Evolutionary conservation across 2,113 vertebrate genomes (phyloP), one percentile per base, ranked within the genome.

Genomic region (Hypomesus transpacificus): DNA sequence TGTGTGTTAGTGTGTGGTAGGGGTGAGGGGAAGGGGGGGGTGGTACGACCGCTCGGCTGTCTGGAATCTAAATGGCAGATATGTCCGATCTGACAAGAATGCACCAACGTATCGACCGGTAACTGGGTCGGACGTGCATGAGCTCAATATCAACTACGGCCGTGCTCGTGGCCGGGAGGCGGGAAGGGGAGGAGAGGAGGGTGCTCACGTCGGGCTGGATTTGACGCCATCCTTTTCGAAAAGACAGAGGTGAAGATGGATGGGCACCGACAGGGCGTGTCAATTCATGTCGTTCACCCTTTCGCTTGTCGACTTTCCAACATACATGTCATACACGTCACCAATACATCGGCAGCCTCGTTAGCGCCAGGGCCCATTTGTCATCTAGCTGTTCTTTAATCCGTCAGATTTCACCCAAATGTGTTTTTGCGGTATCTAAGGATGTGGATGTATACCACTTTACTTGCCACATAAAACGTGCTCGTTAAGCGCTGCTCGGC

Each of bases 91-190:
- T 84, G 78, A 86, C 86, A 81, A 82, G 75, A 70, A 79, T 71
- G 87, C 88, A 85, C 84, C 83, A 86, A 87, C 81, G 76, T 86
- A 91, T 91, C 64, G 89, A 91, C 90, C 84, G 83, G 72, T 46
- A 39, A 69, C 77, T 17, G 69, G 61, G 80, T 82, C 76, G 78
- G 69, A 86, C 78, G 81, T 73, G 73, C 83, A 82, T 22, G n/a
- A 74, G 85, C 82, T 85, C 87, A 80, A 85, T 88, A 84, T 79
- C 75, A 82, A 88, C 75, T 80, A 69, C 31, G 66, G 22, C 31
- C 7, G 31, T 4, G 31, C 54, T 56, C 77, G 24, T 4, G 3
- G 85, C 76, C 69, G 70, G 74, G 21, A 11, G 34, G 77, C 68
- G 77, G 71, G 65, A 74, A 74, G 73, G 81, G 77, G 83, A 73